Conservation (phyloP, 2,113 vertebrate species). For the Tragelaphus buxtoni region DNA sequence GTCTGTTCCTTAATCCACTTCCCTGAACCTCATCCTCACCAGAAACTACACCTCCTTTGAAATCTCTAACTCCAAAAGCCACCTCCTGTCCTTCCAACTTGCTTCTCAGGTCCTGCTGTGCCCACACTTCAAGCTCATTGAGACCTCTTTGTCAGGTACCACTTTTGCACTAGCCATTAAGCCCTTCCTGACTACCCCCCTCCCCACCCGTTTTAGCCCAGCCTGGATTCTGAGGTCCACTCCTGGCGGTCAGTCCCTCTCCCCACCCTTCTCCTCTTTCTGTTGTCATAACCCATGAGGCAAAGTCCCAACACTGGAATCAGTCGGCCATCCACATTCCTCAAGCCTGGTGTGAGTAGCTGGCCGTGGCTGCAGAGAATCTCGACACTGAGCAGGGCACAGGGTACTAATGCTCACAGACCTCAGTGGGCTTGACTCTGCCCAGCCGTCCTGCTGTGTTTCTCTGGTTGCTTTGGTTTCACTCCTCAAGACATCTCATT, state of each 20-base stretch:
- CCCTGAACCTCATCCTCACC: neutral
- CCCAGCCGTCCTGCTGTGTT: neutral
- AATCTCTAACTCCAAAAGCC: neutral
- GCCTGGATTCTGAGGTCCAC: neutral
- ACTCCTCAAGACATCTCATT: neutral
- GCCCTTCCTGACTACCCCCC: neutral
- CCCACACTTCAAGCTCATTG: neutral
- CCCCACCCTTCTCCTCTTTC: neutral
- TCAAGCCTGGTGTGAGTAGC: neutral
- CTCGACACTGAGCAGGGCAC: no score
- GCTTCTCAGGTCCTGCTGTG: neutral
- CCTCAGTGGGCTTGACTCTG: neutral
- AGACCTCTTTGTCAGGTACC: neutral
- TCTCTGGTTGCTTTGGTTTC: neutral
- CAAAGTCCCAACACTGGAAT: neutral
- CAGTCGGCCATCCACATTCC: no score
- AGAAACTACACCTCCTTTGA: neutral
- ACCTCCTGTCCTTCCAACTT: neutral
- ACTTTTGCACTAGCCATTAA: neutral
- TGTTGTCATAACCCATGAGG: neutral
- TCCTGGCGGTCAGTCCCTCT: neutral
- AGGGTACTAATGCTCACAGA: neutral
- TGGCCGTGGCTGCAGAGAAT: neutral
- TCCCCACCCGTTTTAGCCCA: neutral
- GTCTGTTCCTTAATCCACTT: neutral